Conservation (phyloP, 2,797 vertebrate species). For the Heterohyrax brucei region DNA sequence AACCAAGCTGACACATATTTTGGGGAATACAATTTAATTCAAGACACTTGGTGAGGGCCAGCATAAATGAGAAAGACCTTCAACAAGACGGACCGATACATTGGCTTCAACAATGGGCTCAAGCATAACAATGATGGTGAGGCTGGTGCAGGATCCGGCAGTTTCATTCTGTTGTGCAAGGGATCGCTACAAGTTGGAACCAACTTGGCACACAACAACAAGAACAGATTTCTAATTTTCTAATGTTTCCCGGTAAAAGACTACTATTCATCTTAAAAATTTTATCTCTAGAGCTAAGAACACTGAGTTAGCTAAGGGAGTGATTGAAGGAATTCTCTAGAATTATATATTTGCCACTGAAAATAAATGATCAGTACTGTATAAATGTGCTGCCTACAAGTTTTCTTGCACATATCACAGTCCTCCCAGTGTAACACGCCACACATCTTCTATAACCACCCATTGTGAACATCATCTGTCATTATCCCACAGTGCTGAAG, state of each 20-base stretch:
- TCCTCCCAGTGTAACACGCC: constrained; percentile 22
- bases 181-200: too few relatives aligned
- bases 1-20: too few relatives aligned
- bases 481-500: constrained; percentile 16
- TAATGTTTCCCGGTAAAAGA: constrained; percentile 49
- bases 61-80: too few relatives aligned
- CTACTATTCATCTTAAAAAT: constrained; percentile 51
- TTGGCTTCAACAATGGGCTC: too few relatives aligned
- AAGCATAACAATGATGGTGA: too few relatives aligned
- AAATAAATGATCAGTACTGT: constrained; percentile 10
- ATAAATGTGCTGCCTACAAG: background rate
- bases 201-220: too few relatives aligned
- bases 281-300: constrained; percentile 36
- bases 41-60: too few relatives aligned
- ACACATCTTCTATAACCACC: constrained; percentile 13
- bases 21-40: too few relatives aligned
- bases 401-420: background rate
- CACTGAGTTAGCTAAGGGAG: background rate
- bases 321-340: constrained; percentile 11
- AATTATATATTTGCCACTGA: constrained; percentile 30
- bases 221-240: constrained; percentile 53
- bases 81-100: too few relatives aligned
- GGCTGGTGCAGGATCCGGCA: too few relatives aligned
- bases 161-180: too few relatives aligned
- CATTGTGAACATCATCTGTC: constrained; percentile 56